Percentiles rank a stretch among this genome's conserved stretches.
phyloP scores from a whole-genome alignment of 1,140 invertebrate species.

The Panagrolaimus sp. region DNA sequence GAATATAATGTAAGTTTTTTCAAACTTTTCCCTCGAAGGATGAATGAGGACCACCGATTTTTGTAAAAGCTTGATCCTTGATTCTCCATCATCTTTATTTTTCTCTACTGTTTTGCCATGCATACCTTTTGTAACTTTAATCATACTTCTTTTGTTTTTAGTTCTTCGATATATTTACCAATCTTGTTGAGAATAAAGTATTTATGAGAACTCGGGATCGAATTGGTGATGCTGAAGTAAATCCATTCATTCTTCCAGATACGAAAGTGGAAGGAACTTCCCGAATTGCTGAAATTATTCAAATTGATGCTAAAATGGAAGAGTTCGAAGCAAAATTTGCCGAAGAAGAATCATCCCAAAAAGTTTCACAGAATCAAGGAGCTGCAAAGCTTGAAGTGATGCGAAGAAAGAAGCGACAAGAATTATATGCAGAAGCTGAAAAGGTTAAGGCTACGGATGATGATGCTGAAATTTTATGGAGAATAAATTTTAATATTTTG shows the following conservation, averaged over 20 bases:
- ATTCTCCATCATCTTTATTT: too few species aligned
- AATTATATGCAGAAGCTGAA: slow-evolving; percentile 7
- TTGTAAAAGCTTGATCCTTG: too few species aligned
- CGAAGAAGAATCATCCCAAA: not conserved
- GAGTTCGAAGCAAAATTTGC: not conserved
- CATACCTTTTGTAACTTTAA: too few species aligned
- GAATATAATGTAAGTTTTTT: slow-evolving; percentile 6
- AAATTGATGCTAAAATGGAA: not conserved
- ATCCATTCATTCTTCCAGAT: not conserved
- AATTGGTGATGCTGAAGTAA: not conserved
- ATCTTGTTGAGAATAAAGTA: not conserved
- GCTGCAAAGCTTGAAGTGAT: not conserved
- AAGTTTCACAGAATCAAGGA: not conserved
- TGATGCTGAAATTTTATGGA: not conserved
- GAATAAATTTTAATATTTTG: slow-evolving; percentile 14
- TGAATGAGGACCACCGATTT: too few species aligned
- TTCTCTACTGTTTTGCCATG: too few species aligned
- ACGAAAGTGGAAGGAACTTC: not conserved
- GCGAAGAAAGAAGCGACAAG: not conserved
- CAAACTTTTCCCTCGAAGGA: too few species aligned
- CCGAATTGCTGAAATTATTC: not conserved
- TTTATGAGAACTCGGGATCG: not conserved
- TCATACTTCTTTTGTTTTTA: not conserved
- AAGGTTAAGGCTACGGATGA: not conserved
- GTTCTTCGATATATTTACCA: not conserved